phyloP scores from a whole-genome alignment of 1,140 invertebrate species.

The Drosophila santomea region DNA sequence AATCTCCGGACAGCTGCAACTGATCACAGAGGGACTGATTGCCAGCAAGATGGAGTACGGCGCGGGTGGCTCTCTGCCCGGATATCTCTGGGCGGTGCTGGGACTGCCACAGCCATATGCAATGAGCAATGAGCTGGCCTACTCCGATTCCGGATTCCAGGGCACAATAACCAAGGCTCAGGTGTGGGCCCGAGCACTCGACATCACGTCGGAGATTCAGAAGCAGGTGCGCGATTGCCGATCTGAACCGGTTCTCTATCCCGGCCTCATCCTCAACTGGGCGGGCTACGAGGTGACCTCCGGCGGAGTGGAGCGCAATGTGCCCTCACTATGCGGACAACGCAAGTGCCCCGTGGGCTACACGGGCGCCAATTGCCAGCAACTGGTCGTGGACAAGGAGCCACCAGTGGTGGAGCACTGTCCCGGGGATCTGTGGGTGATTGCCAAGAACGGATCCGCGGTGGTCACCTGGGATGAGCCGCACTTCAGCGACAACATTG shows the following conservation, averaged over 20 bases:
- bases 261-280: constrained; percentile 95
- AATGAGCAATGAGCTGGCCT: constrained; percentile 87
- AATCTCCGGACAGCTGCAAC: constrained; percentile 91
- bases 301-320: constrained; percentile 95
- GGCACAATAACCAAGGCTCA: constrained; percentile 97
- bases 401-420: constrained; percentile 95
- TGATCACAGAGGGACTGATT: constrained; percentile 97
- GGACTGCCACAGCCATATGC: constrained; percentile 92
- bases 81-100: constrained; percentile 95
- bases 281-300: constrained; percentile 94
- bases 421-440: constrained; percentile 97
- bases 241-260: constrained; percentile 95
- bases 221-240: constrained; percentile 96
- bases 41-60: constrained; percentile 96
- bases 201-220: constrained; percentile 96
- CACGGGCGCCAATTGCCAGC: constrained; percentile 92
- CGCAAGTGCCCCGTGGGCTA: constrained; percentile 94
- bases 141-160: constrained; percentile 95
- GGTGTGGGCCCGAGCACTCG: constrained; percentile 95
- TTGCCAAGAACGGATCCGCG: constrained; percentile 95
- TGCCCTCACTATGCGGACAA: constrained; percentile 96
- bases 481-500: constrained; percentile 94
- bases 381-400: constrained; percentile 93
- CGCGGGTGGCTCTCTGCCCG: constrained; percentile 90
- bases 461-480: constrained; percentile 98